Percentiles rank a stretch among this genome's conserved stretches.
Evolutionary conservation across 1,140 invertebrate genomes (phyloP).

Genomic region (Papilio glaucus): DNA sequence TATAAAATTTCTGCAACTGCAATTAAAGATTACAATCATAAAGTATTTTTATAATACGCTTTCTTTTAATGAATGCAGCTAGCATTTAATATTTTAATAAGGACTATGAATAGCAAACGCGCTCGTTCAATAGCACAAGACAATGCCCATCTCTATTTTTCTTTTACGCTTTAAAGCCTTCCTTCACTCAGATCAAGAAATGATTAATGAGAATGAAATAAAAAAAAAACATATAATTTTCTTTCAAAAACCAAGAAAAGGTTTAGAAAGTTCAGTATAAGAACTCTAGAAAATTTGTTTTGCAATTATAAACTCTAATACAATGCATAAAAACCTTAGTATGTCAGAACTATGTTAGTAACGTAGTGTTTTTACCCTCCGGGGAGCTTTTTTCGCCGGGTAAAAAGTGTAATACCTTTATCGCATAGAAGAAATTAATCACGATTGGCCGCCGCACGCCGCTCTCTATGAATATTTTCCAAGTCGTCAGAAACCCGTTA

Average conservation of each 20-base stretch:
- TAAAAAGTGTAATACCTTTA: slow-evolving; percentile 44
- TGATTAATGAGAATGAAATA: slow-evolving; percentile 18
- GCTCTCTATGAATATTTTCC: slow-evolving; percentile 58
- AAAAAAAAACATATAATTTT: slow-evolving; percentile 10
- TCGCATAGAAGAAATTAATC: slow-evolving; percentile 58
- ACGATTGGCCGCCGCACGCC: slow-evolving; percentile 47
- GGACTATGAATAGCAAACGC: slow-evolving; percentile 12
- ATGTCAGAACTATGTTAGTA: slow-evolving; percentile 22
- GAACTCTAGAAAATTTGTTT: neutral
- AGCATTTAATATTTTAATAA: slow-evolving; percentile 12
- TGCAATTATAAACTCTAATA: slow-evolving; percentile 11
- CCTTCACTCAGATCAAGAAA: slow-evolving; percentile 19
- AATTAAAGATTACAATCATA: slow-evolving; percentile 11
- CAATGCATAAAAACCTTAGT: slow-evolving; percentile 3
- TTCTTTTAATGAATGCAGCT: slow-evolving; percentile 10
- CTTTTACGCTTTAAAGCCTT: slow-evolving; percentile 10
- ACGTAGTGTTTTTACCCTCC: slow-evolving; percentile 32
- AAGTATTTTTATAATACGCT: neutral
- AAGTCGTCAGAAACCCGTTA: slow-evolving; percentile 63
- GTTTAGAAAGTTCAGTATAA: slow-evolving; percentile 8
- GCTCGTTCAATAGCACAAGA: slow-evolving; percentile 19
- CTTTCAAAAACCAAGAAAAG: neutral
- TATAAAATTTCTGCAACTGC: neutral
- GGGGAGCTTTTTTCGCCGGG: slow-evolving; percentile 30
- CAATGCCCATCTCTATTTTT: slow-evolving; percentile 12